phyloP scores from a whole-genome alignment of 1,140 invertebrate genomes.

The Drosophila oshimai region DNA sequence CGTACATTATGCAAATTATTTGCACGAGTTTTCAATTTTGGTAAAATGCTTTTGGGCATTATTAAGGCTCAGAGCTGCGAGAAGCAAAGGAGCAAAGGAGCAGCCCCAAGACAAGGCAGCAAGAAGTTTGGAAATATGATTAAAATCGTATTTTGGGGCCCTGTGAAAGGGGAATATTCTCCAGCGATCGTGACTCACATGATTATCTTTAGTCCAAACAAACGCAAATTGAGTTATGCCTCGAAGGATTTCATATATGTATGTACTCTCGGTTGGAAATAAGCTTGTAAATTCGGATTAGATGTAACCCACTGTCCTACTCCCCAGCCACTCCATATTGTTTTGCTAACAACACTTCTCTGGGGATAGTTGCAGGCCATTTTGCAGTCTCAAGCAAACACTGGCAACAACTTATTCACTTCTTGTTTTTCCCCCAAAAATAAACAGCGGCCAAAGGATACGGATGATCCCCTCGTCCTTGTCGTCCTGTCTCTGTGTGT shows the following conservation, averaged over 20 bases:
- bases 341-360: conserved; percentile 22
- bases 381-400: conserved; percentile 59
- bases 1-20: conserved; percentile 75
- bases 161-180: conserved; percentile 6
- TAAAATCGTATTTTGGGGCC: conserved; percentile 61
- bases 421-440: conserved; percentile 62
- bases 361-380: conserved; percentile 12
- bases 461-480: background rate
- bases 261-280: conserved; percentile 9
- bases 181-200: conserved; percentile 20
- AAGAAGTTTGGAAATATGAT: conserved; percentile 57
- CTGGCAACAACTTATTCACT: conserved; percentile 72
- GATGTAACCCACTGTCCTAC: conserved; percentile 1
- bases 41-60: conserved; percentile 69
- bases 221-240: conserved; percentile 52
- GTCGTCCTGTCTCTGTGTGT: background rate
- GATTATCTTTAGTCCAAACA: conserved; percentile 23
- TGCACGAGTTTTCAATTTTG: conserved; percentile 79
- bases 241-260: conserved; percentile 4
- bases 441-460: conserved; percentile 58
- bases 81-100: background rate
- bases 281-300: conserved; percentile 43
- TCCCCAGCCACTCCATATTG: conserved; percentile 17
- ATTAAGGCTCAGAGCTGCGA: conserved; percentile 42
- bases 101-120: conserved; percentile 20